Evolutionary conservation across 2,113 vertebrate species (phyloP), one percentile per base, ranked within the genome.

Genomic region (Peromyscus polionotus): DNA sequence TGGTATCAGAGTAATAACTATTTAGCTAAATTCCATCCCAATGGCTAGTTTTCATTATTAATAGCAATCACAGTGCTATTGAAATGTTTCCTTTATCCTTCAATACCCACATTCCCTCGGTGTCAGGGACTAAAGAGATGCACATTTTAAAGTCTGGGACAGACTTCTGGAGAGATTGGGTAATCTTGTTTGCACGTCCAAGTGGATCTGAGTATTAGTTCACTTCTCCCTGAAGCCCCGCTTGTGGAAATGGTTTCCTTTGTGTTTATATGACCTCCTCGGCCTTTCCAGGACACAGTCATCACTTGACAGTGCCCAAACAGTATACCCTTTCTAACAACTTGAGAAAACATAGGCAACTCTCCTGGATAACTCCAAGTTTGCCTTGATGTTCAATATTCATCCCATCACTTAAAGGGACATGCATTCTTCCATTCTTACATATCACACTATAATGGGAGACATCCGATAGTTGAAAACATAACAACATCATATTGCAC

Each of bases 31-130:
- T 67, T 73, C 83, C 91, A 65, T 90, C 39, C 92, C 81, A 92
- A 92, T 94, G 68, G 33, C 51, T 79, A 72, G 31, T 77, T 93
- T 95, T 76, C 96, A 96, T 90, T 95, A 97, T 96, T 96, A 87
- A 95, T 14, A 93, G 39, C 39, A 79, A 80, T 96, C 63, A 42
- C 42, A 92, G 70, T 54, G 31, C 51, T 85, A 51, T 59, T 85
- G 39, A 96, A 96, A 92, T 63, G 57, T 45, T 90, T 67, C n/a
- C 28, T 36, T 20, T n/a, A 24, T 72, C 20, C 88, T 96, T 20
- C 20, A 81, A 83, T 85, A 73, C 33, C 31, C 65, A 89, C 28
- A 20, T 73, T 86, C 33, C 90, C 67, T 91, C 65, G 33, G 51
- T 59, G 42, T 22, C 10, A 65, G 3, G 24, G 19, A 92, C 81